Evolutionary conservation across 1,140 invertebrate genomes (phyloP).

Genomic region (Caerostris extrusa): DNA sequence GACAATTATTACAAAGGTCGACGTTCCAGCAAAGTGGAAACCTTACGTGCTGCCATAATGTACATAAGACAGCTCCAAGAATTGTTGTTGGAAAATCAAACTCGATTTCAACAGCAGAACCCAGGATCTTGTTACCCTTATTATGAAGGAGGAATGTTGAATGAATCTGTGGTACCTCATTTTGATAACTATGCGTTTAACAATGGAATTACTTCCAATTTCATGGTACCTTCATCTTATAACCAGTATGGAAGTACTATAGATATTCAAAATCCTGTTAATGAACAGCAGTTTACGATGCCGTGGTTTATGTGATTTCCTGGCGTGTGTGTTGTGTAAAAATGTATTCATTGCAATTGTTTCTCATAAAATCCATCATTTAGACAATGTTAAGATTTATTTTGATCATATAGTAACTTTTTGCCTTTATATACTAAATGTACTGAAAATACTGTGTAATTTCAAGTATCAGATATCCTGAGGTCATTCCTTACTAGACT

Average conservation of each 20-base stretch:
- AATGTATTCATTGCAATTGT: background rate
- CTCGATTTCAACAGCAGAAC: background rate
- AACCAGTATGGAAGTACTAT: background rate
- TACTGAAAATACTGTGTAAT: too few species aligned
- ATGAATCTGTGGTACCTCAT: background rate
- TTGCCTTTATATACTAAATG: too few species aligned
- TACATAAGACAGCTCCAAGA: conserved; percentile 93
- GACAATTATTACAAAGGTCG: conserved; percentile 86
- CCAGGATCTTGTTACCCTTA: conserved; percentile 15
- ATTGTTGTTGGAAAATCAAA: conserved; percentile 83
- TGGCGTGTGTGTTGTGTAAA: background rate
- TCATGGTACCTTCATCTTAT: background rate
- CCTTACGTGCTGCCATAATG: conserved; percentile 93
- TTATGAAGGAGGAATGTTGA: background rate
- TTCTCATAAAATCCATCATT: too few species aligned
- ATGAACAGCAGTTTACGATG: conserved; percentile 20
- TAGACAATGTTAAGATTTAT: too few species aligned
- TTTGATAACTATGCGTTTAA: conserved; percentile 6
- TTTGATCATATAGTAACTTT: too few species aligned
- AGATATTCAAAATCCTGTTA: background rate
- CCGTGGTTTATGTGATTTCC: conserved; percentile 39
- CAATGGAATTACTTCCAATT: background rate
- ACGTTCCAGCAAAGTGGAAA: conserved; percentile 97
- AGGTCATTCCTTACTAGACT: too few species aligned
- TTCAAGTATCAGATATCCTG: too few species aligned